Evolutionary conservation across 1,140 invertebrate genomes (phyloP).

Genomic region (Sarcophaga bullata): DNA sequence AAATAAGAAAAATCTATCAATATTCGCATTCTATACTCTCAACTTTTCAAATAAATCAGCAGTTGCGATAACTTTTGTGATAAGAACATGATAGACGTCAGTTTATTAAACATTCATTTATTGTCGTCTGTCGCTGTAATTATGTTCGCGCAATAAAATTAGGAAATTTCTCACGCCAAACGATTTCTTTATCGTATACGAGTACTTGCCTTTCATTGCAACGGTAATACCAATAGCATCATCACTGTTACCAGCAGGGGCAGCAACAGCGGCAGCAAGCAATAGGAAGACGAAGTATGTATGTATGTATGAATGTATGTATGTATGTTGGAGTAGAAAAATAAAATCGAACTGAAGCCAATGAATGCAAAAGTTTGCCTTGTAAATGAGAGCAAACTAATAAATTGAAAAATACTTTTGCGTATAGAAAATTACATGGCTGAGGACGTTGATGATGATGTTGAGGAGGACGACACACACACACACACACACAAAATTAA

Average conservation of each 20-base stretch:
- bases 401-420: slow-evolving; percentile 34
- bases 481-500: too few species aligned
- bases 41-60: too few species aligned
- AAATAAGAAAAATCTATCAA: too few species aligned
- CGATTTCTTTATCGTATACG: neutral
- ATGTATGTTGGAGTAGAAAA: neutral
- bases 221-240: neutral
- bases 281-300: neutral
- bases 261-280: neutral
- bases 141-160: neutral
- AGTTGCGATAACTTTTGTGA: too few species aligned
- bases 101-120: too few species aligned
- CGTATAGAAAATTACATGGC: neutral
- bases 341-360: neutral
- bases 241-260: neutral
- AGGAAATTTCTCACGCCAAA: neutral
- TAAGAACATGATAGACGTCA: too few species aligned
- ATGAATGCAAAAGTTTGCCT: slow-evolving; percentile 21
- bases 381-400: slow-evolving; percentile 39
- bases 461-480: too few species aligned
- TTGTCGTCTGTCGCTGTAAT: neutral
- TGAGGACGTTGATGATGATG: too few species aligned
- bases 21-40: too few species aligned
- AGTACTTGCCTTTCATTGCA: neutral
- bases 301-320: too few species aligned